phyloP scores from a whole-genome alignment of 1,140 invertebrate species.

The Physella acuta region DNA sequence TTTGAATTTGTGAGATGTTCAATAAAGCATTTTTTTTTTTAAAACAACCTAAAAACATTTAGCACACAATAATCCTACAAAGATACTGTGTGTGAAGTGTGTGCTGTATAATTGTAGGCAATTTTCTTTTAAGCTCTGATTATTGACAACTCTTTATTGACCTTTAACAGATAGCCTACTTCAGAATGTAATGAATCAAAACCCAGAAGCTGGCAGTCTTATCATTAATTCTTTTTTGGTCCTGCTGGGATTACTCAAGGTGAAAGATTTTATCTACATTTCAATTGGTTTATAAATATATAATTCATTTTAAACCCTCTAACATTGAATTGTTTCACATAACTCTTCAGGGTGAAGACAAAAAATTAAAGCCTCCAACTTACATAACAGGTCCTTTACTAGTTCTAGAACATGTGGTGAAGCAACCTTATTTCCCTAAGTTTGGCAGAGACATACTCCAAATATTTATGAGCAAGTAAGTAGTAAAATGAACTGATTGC shows the following conservation, averaged over 20 bases:
- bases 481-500: no score
- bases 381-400: conserved; percentile 56
- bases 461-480: conserved; percentile 51
- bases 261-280: conserved; percentile 39
- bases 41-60: background rate
- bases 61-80: no score
- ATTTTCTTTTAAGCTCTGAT: no score
- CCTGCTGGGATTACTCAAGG: conserved; percentile 72
- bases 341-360: conserved; percentile 52
- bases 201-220: conserved; percentile 60
- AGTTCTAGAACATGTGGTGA: conserved; percentile 50
- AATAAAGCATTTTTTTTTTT: background rate
- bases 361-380: conserved; percentile 46
- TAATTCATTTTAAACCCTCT: background rate
- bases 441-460: conserved; percentile 50
- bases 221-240: conserved; percentile 71
- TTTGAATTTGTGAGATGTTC: background rate
- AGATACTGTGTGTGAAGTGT: no score
- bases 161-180: conserved; percentile 63
- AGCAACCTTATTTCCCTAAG: conserved; percentile 53
- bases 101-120: no score
- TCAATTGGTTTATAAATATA: background rate
- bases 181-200: conserved; percentile 65
- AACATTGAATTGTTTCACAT: background rate
- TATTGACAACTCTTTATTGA: no score